These are phyloP conservation scores for Xiphydria camelus DNA, from an alignment of 2,888 invertebrate genomes.

Conservation along the genomic window DNA sequence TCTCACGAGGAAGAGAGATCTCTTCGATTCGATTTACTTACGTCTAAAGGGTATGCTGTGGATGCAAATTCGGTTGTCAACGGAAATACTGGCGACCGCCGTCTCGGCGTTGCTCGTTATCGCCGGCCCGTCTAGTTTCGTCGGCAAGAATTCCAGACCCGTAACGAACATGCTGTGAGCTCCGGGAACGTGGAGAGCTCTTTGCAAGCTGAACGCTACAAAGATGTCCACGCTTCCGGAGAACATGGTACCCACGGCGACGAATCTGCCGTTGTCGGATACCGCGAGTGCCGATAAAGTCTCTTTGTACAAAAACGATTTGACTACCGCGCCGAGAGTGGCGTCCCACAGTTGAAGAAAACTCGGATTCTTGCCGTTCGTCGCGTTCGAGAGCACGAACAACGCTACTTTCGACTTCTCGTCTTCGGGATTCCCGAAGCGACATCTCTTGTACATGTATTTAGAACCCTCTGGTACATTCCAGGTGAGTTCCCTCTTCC, in stretches of 20 bases:
- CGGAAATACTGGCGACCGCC: slow-evolving; percentile 91
- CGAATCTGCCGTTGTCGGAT: slow-evolving; percentile 88
- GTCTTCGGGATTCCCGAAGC: slow-evolving; percentile 63
- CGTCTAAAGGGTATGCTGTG: slow-evolving; percentile 82
- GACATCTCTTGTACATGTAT: slow-evolving; percentile 81
- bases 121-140: slow-evolving; percentile 69
- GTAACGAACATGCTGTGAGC: slow-evolving; percentile 98
- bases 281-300: slow-evolving; percentile 83
- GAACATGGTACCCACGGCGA: slow-evolving; percentile 92
- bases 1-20: too few relatives aligned
- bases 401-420: slow-evolving; percentile 67
- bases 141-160: slow-evolving; percentile 89
- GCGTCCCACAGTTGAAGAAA: slow-evolving; percentile 81
- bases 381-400: slow-evolving; percentile 81
- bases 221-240: slow-evolving; percentile 90
- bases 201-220: slow-evolving; percentile 89
- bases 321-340: slow-evolving; percentile 63
- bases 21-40: too few relatives aligned
- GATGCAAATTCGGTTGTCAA: slow-evolving; percentile 90
- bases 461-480: slow-evolving; percentile 74
- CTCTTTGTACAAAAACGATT: slow-evolving; percentile 69
- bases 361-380: slow-evolving; percentile 73
- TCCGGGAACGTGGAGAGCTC: slow-evolving; percentile 77
- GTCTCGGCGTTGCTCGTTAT: slow-evolving; percentile 78
- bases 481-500: slow-evolving; percentile 74